Evolutionary conservation across 2,797 vertebrate species (phyloP).

Genomic region (Pyrocephalus nanus): DNA sequence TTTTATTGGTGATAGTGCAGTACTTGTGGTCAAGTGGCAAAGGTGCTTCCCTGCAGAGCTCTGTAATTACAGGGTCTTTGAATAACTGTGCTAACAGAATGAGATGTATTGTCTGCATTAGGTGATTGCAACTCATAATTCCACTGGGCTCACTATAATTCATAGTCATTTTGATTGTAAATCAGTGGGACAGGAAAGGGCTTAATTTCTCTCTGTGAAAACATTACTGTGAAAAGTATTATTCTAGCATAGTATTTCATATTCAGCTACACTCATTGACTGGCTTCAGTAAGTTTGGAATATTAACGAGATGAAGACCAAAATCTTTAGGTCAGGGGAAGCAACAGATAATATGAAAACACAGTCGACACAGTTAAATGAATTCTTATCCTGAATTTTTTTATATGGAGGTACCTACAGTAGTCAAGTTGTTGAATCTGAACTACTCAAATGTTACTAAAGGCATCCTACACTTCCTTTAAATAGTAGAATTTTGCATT

Average conservation of each 20-base stretch:
- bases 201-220: background rate
- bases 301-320: background rate
- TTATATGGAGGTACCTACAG: background rate
- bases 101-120: background rate
- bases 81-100: background rate
- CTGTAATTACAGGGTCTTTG: background rate
- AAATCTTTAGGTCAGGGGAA: background rate
- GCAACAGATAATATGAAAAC: background rate
- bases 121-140: background rate
- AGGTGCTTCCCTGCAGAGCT: background rate
- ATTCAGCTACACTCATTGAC: background rate
- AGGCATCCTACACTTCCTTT: constrained; percentile 7
- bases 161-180: background rate
- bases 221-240: background rate
- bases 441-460: constrained; percentile 11
- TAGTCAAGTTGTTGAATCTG: background rate
- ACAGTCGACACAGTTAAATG: background rate
- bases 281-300: background rate
- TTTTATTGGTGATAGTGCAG: background rate
- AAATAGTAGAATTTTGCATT: constrained; percentile 13
- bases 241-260: background rate
- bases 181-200: background rate
- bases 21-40: background rate
- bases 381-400: background rate
- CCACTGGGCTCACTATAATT: background rate